Evolutionary conservation across 2,797 vertebrate species (phyloP).

Genomic region (Bufotes viridis): DNA sequence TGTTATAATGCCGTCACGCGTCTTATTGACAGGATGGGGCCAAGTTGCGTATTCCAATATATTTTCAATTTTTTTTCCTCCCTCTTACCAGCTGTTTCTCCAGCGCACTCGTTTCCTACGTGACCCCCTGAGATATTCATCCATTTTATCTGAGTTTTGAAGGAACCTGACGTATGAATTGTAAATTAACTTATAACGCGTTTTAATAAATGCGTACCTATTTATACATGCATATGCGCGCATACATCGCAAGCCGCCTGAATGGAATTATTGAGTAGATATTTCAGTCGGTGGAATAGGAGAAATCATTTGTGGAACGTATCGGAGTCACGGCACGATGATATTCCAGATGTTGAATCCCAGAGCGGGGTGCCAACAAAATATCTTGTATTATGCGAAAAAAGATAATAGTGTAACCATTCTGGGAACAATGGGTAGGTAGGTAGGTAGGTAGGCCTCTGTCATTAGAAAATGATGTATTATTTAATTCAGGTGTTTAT

Average conservation of each 20-base stretch:
- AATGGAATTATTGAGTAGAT: slow-evolving; percentile 48
- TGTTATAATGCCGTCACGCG: neutral
- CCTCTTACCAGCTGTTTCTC: slow-evolving; percentile 34
- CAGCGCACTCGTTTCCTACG: slow-evolving; percentile 23
- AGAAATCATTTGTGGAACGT: slow-evolving; percentile 46
- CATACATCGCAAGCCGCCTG: slow-evolving; percentile 33
- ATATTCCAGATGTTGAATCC: slow-evolving; percentile 49
- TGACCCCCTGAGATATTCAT: slow-evolving; percentile 46
- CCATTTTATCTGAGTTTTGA: slow-evolving; percentile 42
- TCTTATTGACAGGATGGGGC: neutral
- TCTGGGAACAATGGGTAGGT: neutral
- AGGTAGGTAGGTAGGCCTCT: neutral
- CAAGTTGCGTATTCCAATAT: neutral
- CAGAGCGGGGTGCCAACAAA: slow-evolving; percentile 5
- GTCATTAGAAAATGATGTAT: neutral
- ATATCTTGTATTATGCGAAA: slow-evolving; percentile 36
- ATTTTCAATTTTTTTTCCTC: slow-evolving; percentile 5
- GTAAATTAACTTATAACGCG: slow-evolving; percentile 48
- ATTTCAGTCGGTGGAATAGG: slow-evolving; percentile 29
- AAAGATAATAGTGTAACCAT: slow-evolving; percentile 24
- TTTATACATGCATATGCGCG: slow-evolving; percentile 51
- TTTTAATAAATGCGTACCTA: slow-evolving; percentile 51
- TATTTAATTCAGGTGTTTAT: too few species aligned
- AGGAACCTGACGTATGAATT: slow-evolving; percentile 43
- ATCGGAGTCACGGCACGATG: slow-evolving; percentile 17